A percentile compares a stretch with the other conserved stretches of the same genome.
Evolutionary conservation across 2,888 invertebrate genomes (phyloP).

Genomic region (Microplitis deprimator): DNA sequence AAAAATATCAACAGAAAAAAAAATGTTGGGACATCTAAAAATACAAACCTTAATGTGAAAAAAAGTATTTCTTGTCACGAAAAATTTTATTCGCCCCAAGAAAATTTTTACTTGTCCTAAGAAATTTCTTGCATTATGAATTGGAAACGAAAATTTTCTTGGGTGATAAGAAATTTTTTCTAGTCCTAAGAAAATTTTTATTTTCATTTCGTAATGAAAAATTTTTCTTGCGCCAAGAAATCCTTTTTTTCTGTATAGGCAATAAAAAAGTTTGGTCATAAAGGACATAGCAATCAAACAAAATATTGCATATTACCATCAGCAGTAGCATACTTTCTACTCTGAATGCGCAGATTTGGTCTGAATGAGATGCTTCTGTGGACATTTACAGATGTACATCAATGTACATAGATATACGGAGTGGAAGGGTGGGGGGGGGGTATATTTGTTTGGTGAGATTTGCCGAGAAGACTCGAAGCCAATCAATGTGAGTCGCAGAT

Average conservation of each 20-base stretch:
- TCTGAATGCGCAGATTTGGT: background rate
- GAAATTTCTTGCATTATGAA: too few species aligned
- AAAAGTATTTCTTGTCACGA: too few species aligned
- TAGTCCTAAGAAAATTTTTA: too few species aligned
- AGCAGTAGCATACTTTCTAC: background rate
- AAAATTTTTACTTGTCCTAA: too few species aligned
- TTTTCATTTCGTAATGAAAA: too few species aligned
- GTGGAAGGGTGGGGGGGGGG: background rate
- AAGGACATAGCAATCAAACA: background rate
- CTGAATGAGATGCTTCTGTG: conserved; percentile 23
- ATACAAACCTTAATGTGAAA: too few species aligned
- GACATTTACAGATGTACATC: conserved; percentile 13
- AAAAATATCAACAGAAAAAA: too few species aligned
- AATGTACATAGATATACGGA: conserved; percentile 30
- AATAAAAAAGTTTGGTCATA: background rate
- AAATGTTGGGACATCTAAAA: too few species aligned
- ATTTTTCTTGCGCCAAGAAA: too few species aligned
- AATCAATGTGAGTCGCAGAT: conserved; percentile 44
- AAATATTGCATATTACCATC: background rate
- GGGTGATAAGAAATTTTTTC: too few species aligned
- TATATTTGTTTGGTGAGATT: conserved; percentile 42
- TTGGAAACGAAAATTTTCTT: too few species aligned
- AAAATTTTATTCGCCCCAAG: too few species aligned
- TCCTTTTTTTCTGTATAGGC: background rate
- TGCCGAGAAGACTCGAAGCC: conserved; percentile 43